Evolutionary conservation across 2,797 vertebrate genomes (phyloP).

Genomic region (Pyrocephalus nanus): DNA sequence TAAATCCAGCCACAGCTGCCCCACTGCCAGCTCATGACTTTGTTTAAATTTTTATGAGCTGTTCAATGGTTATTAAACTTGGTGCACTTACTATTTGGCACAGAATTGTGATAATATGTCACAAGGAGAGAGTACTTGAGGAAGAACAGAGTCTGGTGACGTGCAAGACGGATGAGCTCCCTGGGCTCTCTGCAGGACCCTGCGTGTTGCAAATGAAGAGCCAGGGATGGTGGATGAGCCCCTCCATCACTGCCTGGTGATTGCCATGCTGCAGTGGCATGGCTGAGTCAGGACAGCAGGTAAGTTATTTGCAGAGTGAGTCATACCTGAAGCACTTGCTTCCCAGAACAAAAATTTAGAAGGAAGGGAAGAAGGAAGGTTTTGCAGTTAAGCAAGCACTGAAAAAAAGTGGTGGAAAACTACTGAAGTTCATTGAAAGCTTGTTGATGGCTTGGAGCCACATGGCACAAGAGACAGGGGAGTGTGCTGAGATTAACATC

Average conservation of each 20-base stretch:
- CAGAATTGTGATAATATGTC: not conserved
- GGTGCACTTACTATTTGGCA: not conserved
- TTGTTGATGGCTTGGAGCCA: not conserved
- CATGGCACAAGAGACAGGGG: fast-evolving
- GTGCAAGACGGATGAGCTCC: not conserved
- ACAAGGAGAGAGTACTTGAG: not conserved
- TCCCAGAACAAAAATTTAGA: not conserved
- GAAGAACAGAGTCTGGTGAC: not conserved
- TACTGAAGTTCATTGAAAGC: not conserved
- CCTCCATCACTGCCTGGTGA: not conserved
- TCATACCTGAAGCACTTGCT: not conserved
- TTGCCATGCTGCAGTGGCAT: not conserved
- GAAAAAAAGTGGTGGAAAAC: not conserved
- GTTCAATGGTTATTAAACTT: slow-evolving; percentile 1
- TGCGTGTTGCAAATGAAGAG: not conserved
- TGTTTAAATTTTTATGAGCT: slow-evolving; percentile 36
- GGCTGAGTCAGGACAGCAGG: not conserved
- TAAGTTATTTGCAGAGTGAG: not conserved
- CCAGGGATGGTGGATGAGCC: not conserved
- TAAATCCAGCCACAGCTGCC: not conserved
- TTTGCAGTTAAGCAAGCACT: not conserved
- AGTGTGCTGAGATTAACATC: not conserved
- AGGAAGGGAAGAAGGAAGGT: not conserved
- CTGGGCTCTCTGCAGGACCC: not conserved
- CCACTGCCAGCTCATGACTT: not conserved